phyloP scores from a whole-genome alignment of 2,888 invertebrate genomes.

The Drepana falcataria region DNA sequence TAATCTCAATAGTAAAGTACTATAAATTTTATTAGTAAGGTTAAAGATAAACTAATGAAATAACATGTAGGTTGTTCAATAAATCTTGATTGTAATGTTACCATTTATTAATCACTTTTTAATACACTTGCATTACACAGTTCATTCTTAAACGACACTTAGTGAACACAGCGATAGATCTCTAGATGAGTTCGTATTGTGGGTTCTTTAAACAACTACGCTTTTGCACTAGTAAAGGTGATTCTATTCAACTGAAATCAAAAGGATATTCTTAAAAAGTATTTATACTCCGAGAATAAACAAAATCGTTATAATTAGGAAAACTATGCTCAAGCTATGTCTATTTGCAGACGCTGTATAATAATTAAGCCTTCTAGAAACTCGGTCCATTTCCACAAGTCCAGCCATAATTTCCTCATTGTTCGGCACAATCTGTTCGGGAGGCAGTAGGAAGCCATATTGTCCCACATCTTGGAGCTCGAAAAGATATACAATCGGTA shows the following conservation, averaged over 20 bases:
- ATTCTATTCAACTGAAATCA: too few relatives aligned
- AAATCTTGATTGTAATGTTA: not conserved
- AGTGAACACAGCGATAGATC: too few relatives aligned
- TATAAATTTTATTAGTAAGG: not conserved
- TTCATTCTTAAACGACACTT: too few relatives aligned
- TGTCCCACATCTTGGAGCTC: constrained; percentile 79
- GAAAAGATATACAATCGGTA: constrained; percentile 77
- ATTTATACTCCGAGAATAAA: constrained; percentile 13
- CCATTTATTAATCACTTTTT: too few relatives aligned
- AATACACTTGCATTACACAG: too few relatives aligned
- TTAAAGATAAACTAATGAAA: not conserved
- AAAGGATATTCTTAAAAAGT: too few relatives aligned
- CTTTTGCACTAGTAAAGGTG: too few relatives aligned
- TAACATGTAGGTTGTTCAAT: not conserved
- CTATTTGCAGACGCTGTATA: constrained; percentile 28
- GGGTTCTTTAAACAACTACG: too few relatives aligned
- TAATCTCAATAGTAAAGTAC: not conserved
- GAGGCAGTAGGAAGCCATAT: constrained; percentile 78
- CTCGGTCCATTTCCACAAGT: constrained; percentile 62
- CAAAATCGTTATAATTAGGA: constrained; percentile 14
- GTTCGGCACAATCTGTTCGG: constrained; percentile 73
- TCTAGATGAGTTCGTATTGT: too few relatives aligned
- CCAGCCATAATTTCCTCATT: constrained; percentile 81
- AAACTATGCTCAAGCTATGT: constrained; percentile 19
- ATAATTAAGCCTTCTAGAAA: constrained; percentile 48